Evolutionary conservation across 2,888 invertebrate genomes (phyloP).

Genomic region (Lithosia quadra): DNA sequence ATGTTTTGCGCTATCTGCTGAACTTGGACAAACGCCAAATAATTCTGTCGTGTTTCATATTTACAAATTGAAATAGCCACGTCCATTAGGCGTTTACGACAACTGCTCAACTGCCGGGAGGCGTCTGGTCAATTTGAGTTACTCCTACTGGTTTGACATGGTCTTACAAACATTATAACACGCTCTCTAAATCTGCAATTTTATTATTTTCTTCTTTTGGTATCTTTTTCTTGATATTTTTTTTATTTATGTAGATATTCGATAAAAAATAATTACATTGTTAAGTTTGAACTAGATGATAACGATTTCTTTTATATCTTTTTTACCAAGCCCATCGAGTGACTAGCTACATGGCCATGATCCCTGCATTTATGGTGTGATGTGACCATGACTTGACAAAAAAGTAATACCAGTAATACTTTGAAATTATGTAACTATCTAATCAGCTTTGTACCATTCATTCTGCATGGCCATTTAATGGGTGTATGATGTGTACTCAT

Average conservation of each 20-base stretch:
- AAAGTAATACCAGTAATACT: no score
- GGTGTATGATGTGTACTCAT: no score
- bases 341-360: not conserved
- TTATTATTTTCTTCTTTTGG: not conserved
- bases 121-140: not conserved
- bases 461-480: no score
- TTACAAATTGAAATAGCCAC: conserved; percentile 21
- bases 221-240: no score
- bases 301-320: not conserved
- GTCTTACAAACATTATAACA: no score
- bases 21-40: conserved; percentile 22
- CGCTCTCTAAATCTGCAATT: no score
- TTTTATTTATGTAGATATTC: no score
- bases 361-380: not conserved
- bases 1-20: not conserved
- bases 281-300: not conserved
- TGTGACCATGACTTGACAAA: not conserved
- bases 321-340: not conserved
- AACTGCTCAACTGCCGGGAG: not conserved
- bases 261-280: not conserved
- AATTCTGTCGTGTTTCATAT: conserved; percentile 21
- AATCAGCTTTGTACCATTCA: no score
- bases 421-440: no score
- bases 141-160: not conserved
- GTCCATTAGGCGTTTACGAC: conserved; percentile 9